These are phyloP conservation scores for Bellardia pandia DNA, from an alignment of 2,888 invertebrate genomes.

Conservation along the genomic window DNA sequence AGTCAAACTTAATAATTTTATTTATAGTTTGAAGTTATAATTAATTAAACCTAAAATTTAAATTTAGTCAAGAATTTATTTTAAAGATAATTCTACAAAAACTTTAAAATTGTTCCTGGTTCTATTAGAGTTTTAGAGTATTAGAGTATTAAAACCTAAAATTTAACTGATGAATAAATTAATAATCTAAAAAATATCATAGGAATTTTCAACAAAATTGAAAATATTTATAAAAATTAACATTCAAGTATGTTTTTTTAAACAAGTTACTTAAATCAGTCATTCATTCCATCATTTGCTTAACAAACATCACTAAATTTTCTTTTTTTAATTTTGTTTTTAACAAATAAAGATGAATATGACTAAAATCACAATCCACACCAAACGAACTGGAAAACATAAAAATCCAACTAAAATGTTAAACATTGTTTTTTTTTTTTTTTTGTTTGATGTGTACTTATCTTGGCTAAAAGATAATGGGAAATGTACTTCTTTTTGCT, in stretches of 20 bases:
- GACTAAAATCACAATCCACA: slow-evolving; percentile 1
- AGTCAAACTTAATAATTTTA: too few relatives aligned
- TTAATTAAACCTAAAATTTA: too few relatives aligned
- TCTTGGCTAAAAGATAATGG: slow-evolving; percentile 58
- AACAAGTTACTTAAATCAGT: background rate
- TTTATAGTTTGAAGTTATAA: too few relatives aligned
- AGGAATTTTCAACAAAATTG: too few relatives aligned
- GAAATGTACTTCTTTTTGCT: slow-evolving; percentile 17
- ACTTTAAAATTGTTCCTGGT: too few relatives aligned
- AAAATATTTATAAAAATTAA: too few relatives aligned
- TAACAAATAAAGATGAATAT: slow-evolving; percentile 46
- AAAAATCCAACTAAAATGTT: slow-evolving; percentile 20
- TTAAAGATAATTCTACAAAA: too few relatives aligned
- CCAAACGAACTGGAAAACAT: background rate
- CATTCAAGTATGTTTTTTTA: background rate
- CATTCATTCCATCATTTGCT: background rate
- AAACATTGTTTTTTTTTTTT: slow-evolving; percentile 4
- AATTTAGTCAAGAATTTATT: too few relatives aligned
- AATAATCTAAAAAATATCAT: too few relatives aligned
- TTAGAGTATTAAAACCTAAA: too few relatives aligned
- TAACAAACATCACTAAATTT: background rate
- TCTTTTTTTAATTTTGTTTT: background rate
- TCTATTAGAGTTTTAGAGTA: too few relatives aligned
- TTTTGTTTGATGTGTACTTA: slow-evolving; percentile 55
- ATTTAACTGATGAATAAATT: too few relatives aligned